These are phyloP conservation scores for Masnerella sp. DNA, from an alignment of 2,888 invertebrate genomes.

Conservation along the genomic window DNA sequence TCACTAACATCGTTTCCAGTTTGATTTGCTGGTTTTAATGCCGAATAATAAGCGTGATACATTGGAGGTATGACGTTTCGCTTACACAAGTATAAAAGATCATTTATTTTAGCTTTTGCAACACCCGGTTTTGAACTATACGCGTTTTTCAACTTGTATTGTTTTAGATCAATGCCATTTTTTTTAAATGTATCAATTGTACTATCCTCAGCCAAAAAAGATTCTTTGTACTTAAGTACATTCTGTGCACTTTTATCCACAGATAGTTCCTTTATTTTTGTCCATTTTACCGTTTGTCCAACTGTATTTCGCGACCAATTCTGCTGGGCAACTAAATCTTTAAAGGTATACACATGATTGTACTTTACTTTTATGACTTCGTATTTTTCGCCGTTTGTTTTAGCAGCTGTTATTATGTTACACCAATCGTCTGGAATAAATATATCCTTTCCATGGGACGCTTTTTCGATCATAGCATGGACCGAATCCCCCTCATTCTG, in stretches of 20 bases:
- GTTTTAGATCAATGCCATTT: background rate
- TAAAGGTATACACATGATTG: constrained; percentile 31
- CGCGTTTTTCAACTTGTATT: background rate
- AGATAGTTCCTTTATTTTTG: constrained; percentile 16
- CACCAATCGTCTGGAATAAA: constrained; percentile 19
- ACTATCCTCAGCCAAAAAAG: constrained; percentile 73
- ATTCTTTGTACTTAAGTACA: constrained; percentile 11
- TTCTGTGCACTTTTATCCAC: constrained; percentile 9
- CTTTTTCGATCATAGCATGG: constrained; percentile 37
- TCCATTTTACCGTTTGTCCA: constrained; percentile 24
- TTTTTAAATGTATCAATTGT: background rate
- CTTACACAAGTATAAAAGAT: constrained; percentile 13
- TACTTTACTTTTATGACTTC: constrained; percentile 23
- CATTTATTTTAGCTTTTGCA: constrained; percentile 16
- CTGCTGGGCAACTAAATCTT: constrained; percentile 33
- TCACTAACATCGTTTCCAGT: too few species aligned
- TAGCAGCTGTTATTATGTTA: constrained; percentile 28
- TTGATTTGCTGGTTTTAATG: background rate
- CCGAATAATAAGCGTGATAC: constrained; percentile 11
- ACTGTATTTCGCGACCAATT: constrained; percentile 35
- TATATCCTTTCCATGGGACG: background rate
- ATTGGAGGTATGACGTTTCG: constrained; percentile 23
- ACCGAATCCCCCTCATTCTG: constrained; percentile 60
- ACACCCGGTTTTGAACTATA: constrained; percentile 20
- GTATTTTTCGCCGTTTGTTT: constrained; percentile 27